Conservation (phyloP, 2,888 invertebrate species). For the Amphipyra berbera region DNA sequence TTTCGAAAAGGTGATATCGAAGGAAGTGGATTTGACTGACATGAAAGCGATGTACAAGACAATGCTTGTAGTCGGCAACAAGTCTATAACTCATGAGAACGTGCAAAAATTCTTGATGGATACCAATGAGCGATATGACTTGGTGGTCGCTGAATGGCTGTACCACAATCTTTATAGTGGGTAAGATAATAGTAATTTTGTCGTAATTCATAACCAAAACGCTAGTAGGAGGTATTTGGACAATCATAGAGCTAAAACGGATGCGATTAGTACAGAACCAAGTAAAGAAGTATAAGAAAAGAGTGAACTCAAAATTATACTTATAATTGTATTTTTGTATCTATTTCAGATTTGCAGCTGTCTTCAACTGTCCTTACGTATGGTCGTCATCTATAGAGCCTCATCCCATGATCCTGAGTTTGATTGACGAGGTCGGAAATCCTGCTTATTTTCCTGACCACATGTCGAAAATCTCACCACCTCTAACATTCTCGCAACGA, state of each 20-base stretch:
- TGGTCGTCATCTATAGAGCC: slow-evolving; percentile 69
- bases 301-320: neutral
- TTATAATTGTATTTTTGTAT: neutral
- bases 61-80: slow-evolving; percentile 39
- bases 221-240: no score
- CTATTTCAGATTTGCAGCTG: slow-evolving; percentile 47
- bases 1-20: slow-evolving; percentile 51
- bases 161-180: slow-evolving; percentile 68
- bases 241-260: no score
- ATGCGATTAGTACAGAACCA: no score
- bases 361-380: slow-evolving; percentile 61
- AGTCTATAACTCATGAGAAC: slow-evolving; percentile 47
- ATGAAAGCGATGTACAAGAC: slow-evolving; percentile 27
- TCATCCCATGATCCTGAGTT: slow-evolving; percentile 58
- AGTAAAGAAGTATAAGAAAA: no score
- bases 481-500: slow-evolving; percentile 63
- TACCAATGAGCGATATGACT: slow-evolving; percentile 65
- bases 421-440: slow-evolving; percentile 69
- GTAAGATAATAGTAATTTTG: slow-evolving; percentile 49
- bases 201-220: no score
- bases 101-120: slow-evolving; percentile 64
- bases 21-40: slow-evolving; percentile 41
- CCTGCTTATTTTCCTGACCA: slow-evolving; percentile 71
- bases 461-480: slow-evolving; percentile 49
- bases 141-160: slow-evolving; percentile 72